Evolutionary conservation across 37 sponge, comb jelly and placozoan genomes (phyloP).

Genomic region (Halichondria panicea): DNA sequence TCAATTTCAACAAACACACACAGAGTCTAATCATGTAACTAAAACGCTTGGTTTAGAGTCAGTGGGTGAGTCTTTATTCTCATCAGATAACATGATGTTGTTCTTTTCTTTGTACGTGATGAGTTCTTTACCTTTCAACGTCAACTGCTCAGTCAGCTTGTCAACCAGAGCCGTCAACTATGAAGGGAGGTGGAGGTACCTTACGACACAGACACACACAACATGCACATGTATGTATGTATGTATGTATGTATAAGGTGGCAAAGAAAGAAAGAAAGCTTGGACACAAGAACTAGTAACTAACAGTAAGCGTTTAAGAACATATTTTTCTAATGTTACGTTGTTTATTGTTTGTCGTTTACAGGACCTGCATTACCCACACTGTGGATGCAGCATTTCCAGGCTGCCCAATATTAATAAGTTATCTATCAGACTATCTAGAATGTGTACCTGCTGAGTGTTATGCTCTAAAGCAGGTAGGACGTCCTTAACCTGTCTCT

Average conservation of each 20-base stretch:
- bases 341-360: no score
- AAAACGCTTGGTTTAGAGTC: neutral
- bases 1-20: no score
- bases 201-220: neutral
- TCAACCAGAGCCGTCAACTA: conserved; percentile 42
- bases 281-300: neutral
- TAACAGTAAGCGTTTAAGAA: no score
- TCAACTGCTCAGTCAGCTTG: conserved; percentile 66
- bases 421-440: neutral
- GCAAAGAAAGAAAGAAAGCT: neutral
- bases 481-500: conserved; percentile 90
- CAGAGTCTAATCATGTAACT: no score
- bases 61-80: conserved; percentile 35
- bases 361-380: no score
- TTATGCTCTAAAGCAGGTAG: conserved; percentile 81
- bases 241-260: neutral
- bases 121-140: conserved; percentile 82
- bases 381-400: neutral
- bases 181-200: neutral
- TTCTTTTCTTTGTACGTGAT: conserved; percentile 80
- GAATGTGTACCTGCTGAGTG: conserved; percentile 56
- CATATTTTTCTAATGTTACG: no score
- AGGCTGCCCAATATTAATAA: neutral
- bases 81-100: conserved; percentile 76
- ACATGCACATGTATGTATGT: neutral